Percentiles rank a stretch among this genome's conserved stretches.
Conservation (phyloP, 2,888 invertebrate genomes). For the Protodeltote pygarga region DNA sequence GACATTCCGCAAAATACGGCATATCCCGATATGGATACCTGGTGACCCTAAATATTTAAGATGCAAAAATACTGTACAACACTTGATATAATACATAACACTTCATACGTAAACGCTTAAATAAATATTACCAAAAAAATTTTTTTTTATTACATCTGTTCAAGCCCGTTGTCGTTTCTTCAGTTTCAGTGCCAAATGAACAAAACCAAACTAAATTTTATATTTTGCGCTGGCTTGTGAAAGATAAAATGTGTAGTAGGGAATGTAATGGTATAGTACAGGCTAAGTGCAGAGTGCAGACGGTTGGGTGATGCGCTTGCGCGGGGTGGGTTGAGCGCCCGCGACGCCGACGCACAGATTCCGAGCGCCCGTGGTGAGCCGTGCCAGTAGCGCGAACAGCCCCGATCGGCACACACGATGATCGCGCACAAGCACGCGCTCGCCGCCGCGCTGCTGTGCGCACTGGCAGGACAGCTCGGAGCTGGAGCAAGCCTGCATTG, state of each 20-base stretch:
- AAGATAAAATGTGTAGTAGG: constrained; percentile 31
- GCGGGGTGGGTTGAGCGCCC: constrained; percentile 52
- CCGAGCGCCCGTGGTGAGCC: constrained; percentile 49
- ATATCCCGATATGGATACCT: too few relatives aligned
- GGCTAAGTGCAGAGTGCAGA: constrained; percentile 55
- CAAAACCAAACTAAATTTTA: constrained; percentile 8
- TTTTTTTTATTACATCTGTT: too few relatives aligned
- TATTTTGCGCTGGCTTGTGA: constrained; percentile 12
- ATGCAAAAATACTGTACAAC: too few relatives aligned
- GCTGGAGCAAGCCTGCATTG: constrained; percentile 90
- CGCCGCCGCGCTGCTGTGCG: constrained; percentile 89
- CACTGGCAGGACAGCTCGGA: constrained; percentile 86
- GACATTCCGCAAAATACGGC: too few relatives aligned
- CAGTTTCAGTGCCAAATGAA: constrained; percentile 6
- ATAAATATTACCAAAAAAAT: too few relatives aligned
- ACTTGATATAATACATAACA: too few relatives aligned
- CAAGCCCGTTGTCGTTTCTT: background rate
- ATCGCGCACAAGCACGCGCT: constrained; percentile 75
- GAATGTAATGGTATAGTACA: constrained; percentile 36
- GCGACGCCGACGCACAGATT: constrained; percentile 51
- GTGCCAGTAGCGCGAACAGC: constrained; percentile 77
- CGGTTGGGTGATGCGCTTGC: constrained; percentile 45
- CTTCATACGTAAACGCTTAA: too few relatives aligned
- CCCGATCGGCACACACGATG: constrained; percentile 82
- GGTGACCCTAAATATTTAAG: too few relatives aligned